These are phyloP conservation scores for Holotrichia oblita DNA, from an alignment of 1,140 invertebrate species.

Conservation along the genomic window DNA sequence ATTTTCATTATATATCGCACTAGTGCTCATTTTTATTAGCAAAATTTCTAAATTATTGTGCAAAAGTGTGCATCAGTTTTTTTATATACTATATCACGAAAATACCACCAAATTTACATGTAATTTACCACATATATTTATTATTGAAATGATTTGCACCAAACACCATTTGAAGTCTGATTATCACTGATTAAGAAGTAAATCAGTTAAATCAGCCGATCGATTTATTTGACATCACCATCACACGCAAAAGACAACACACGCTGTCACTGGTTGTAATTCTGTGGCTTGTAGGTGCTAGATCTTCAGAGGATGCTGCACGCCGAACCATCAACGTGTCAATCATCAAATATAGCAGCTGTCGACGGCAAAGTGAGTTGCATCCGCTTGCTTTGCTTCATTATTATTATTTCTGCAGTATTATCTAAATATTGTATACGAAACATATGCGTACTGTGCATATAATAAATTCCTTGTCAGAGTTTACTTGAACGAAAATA, in stretches of 20 bases:
- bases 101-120: no score
- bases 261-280: constrained; percentile 50
- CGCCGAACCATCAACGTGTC: constrained; percentile 67
- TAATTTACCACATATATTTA: no score
- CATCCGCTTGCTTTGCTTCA: constrained; percentile 42
- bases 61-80: no score
- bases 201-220: neutral
- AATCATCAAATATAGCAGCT: constrained; percentile 56
- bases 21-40: no score
- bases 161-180: neutral
- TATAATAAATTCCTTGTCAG: constrained; percentile 18
- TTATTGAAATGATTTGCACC: constrained; percentile 34
- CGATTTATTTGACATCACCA: neutral
- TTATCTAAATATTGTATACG: constrained; percentile 34
- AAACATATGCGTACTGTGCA: constrained; percentile 19
- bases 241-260: constrained; percentile 22
- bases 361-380: constrained; percentile 50
- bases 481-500: constrained; percentile 15
- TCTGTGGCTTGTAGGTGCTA: constrained; percentile 68
- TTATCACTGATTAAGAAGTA: neutral
- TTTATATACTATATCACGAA: no score
- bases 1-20: no score
- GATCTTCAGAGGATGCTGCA: constrained; percentile 73
- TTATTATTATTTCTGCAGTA: constrained; percentile 32
- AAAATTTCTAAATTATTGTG: no score